Conservation (phyloP, 2,797 vertebrate species). For the Sebastes hubbsi region DNA sequence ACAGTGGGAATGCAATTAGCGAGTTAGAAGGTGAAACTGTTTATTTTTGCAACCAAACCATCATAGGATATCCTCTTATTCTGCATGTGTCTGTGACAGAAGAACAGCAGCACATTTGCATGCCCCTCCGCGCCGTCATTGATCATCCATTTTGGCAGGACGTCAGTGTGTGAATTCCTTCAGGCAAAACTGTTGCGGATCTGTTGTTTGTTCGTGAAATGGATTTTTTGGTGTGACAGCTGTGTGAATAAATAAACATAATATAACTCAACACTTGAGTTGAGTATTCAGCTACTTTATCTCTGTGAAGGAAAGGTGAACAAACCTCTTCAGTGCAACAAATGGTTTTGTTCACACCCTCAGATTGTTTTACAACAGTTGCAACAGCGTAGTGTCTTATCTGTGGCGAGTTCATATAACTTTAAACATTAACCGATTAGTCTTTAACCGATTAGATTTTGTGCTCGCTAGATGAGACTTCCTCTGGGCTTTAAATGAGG, state of each 20-base stretch:
- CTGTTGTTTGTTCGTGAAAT: background rate
- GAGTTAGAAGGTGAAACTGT: constrained; percentile 55
- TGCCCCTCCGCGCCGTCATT: background rate
- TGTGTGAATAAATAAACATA: background rate
- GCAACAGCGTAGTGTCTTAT: constrained; percentile 35
- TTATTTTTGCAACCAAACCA: constrained; percentile 66
- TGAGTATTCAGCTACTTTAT: background rate
- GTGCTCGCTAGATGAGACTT: background rate
- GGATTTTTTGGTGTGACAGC: background rate
- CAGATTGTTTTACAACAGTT: constrained; percentile 21
- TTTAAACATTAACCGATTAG: constrained; percentile 57
- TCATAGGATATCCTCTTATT: constrained; percentile 76
- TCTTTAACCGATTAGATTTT: constrained; percentile 25
- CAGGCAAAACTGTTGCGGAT: background rate
- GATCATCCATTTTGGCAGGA: constrained; percentile 20
- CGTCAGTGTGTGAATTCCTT: background rate
- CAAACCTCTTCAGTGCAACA: background rate
- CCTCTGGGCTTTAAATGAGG: background rate
- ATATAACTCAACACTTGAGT: background rate
- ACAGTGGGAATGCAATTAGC: constrained; percentile 64
- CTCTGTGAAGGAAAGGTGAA: background rate
- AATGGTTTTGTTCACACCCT: background rate
- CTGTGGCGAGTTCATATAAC: constrained; percentile 30
- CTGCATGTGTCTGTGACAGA: constrained; percentile 37
- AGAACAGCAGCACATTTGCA: constrained; percentile 17